Evolutionary conservation across 2,113 vertebrate genomes (phyloP).

Genomic region (Solea senegalensis): DNA sequence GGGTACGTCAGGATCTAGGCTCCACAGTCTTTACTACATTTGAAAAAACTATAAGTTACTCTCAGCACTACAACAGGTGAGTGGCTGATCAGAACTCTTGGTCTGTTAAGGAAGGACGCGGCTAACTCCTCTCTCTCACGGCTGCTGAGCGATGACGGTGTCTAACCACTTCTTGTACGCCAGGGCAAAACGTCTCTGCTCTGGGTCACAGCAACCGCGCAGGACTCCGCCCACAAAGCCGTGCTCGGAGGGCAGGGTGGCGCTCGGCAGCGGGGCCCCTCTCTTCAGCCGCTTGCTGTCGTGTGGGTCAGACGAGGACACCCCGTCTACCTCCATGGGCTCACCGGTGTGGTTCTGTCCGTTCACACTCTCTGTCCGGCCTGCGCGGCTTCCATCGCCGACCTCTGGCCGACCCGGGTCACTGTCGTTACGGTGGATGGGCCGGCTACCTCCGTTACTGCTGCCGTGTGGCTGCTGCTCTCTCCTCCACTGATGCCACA

Average conservation of each 20-base stretch:
- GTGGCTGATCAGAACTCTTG: conserved; percentile 29
- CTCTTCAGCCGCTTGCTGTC: conserved; percentile 93
- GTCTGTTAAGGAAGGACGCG: conserved; percentile 19
- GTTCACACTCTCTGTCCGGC: conserved; percentile 26
- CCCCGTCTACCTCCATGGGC: conserved; percentile 88
- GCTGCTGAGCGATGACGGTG: conserved; percentile 85
- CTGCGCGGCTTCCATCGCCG: background rate
- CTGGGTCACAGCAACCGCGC: conserved; percentile 81
- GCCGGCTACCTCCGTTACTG: conserved; percentile 26
- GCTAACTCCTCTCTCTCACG: conserved; percentile 36
- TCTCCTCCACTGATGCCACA: conserved; percentile 87
- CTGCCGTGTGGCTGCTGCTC: conserved; percentile 64
- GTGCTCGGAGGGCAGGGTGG: conserved; percentile 84
- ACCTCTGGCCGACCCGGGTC: conserved; percentile 56
- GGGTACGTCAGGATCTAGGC: background rate
- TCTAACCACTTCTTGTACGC: conserved; percentile 94
- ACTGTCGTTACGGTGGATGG: conserved; percentile 55
- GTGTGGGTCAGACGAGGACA: conserved; percentile 73
- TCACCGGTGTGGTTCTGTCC: conserved; percentile 70
- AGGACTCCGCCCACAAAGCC: conserved; percentile 85
- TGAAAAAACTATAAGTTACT: conserved; percentile 15
- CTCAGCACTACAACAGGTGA: conserved; percentile 28
- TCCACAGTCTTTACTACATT: conserved; percentile 29
- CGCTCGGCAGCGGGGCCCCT: conserved; percentile 77
- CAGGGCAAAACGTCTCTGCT: conserved; percentile 90